Base-by-base conservation (phyloP, 2,797 vertebrate species). In the Carapus acus region DNA sequence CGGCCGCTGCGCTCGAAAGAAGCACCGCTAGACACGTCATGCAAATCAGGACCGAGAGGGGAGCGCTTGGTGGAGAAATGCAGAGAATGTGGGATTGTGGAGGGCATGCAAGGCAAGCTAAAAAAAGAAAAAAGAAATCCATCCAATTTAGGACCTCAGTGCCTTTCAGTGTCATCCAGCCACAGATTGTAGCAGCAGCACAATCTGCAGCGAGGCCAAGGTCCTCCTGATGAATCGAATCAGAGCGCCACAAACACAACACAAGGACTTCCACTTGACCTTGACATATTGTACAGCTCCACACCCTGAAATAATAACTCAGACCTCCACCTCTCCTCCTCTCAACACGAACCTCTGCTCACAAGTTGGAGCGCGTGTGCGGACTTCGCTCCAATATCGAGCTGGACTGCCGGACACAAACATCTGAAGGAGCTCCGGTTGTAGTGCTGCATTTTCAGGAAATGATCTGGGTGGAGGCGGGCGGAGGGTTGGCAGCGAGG, bases 81-180 rank as follows among this genome's bases (percentile, higher is more conserved):
- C 6, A 11, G 27, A 54, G 6, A 44, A 38, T 23, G 42, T 64
- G 27, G 19, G 57, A 43, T 62, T 20, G n/a, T 41, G 49, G 33
- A 37, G 33, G 57, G 50, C 56, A 37, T 50, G 43, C 46, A 40
- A 67, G 57, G 31, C 48, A n/a, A n/a, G n/a, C n/a, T n/a, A n/a
- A 66, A 53, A 68, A 66, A 53, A 68, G 43, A 66, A 65, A 41
- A 65, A n/a, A n/a, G n/a, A n/a, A n/a, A n/a, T n/a, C n/a, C n/a
- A 42, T 70, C 58, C 19, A 67, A 62, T 76, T 69, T 63, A 41
- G 40, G 19, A 59, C 55, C 49, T 49, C 45, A 73, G 69, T 76
- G 58, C 40, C 65, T 57, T 59, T 36, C 42, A 49, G 67, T 71
- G 59, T 74, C 70, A 65, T 53, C 62, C 45, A 69, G 62, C 64